phyloP scores from a whole-genome alignment of 2,888 invertebrate species.

The Digitonthophagus gazella region DNA sequence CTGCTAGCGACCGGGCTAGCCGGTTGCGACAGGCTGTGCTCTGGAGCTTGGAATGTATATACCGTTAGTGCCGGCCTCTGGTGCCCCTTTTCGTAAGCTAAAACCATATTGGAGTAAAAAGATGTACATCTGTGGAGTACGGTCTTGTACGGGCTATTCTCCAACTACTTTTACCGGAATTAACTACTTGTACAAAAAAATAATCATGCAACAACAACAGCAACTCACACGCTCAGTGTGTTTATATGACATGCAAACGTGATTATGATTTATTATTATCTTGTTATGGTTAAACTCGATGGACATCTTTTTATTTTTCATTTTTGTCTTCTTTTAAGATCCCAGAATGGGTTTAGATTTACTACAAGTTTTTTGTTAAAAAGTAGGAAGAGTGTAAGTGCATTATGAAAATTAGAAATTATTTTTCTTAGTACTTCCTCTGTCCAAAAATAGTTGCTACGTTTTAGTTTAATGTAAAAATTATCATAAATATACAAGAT shows the following conservation, averaged over 20 bases:
- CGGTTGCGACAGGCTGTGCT: slow-evolving; percentile 58
- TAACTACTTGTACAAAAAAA: background rate
- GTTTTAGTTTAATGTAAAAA: no score
- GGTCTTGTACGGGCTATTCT: background rate
- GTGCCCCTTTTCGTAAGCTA: slow-evolving; percentile 83
- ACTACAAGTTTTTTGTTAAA: background rate
- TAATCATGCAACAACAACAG: background rate
- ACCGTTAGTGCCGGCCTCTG: slow-evolving; percentile 81
- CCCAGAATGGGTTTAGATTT: no score
- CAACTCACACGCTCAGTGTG: background rate
- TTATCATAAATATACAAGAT: no score
- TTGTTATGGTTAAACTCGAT: background rate
- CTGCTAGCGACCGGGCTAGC: slow-evolving; percentile 50
- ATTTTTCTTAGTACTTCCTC: no score
- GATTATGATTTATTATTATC: background rate
- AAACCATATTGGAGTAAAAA: slow-evolving; percentile 27
- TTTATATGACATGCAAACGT: background rate
- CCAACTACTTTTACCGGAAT: background rate
- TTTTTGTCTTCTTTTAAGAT: no score
- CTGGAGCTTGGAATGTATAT: slow-evolving; percentile 83
- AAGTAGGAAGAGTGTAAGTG: background rate
- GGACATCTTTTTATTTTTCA: background rate
- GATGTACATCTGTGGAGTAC: slow-evolving; percentile 9
- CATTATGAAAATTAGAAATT: no score
- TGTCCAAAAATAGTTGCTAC: no score